Evolutionary conservation across 2,888 invertebrate genomes (phyloP).

Genomic region (Eupithecia inturbata): DNA sequence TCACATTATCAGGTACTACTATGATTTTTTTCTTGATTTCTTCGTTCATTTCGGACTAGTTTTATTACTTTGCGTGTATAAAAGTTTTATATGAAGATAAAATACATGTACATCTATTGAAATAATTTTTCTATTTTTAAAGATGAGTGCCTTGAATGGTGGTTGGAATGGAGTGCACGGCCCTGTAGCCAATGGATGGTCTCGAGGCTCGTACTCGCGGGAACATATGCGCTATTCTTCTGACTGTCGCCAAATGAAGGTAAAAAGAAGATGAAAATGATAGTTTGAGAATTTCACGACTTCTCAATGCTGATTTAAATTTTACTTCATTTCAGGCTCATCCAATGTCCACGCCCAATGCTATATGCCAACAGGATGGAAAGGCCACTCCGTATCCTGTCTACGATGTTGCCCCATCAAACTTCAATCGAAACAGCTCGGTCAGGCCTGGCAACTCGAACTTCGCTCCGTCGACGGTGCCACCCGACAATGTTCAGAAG

Average conservation of each 20-base stretch:
- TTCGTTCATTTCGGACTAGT: neutral
- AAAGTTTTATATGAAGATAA: neutral
- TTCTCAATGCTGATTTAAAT: constrained; percentile 1
- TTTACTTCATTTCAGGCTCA: constrained; percentile 60
- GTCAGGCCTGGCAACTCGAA: constrained; percentile 57
- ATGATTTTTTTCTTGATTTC: neutral
- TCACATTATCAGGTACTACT: constrained; percentile 71
- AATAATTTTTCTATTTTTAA: constrained; percentile 26
- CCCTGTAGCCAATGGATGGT: constrained; percentile 63
- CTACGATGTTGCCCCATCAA: constrained; percentile 63
- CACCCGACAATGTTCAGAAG: constrained; percentile 52
- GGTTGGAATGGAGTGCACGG: constrained; percentile 65
- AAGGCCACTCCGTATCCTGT: constrained; percentile 70
- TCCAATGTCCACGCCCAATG: constrained; percentile 62
- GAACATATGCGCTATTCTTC: constrained; percentile 71
- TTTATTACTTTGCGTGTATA: neutral
- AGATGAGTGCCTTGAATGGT: constrained; percentile 69
- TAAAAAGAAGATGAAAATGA: constrained; percentile 33
- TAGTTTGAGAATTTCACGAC: neutral
- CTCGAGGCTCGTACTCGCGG: constrained; percentile 67
- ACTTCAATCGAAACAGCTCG: constrained; percentile 60
- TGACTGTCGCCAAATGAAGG: constrained; percentile 75
- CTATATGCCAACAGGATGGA: constrained; percentile 67
- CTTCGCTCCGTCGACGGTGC: constrained; percentile 49
- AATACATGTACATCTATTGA: neutral